Percentiles rank a stretch among this genome's conserved stretches.
These are phyloP conservation scores for Uromys caudimaculatus DNA, from an alignment of 2,797 vertebrate species.

Conservation along the genomic window DNA sequence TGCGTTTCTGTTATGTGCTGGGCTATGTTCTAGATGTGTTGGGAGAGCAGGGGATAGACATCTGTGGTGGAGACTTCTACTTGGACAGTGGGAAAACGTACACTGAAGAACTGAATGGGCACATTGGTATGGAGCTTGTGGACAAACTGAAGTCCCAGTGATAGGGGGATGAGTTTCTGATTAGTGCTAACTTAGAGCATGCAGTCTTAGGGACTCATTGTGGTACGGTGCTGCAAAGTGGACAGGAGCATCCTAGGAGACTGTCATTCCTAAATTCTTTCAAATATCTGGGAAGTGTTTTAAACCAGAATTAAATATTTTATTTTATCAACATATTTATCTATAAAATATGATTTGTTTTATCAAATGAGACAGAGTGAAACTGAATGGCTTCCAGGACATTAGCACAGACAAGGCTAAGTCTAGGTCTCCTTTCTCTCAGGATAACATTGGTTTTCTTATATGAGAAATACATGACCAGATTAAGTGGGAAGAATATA, in stretches of 20 bases:
- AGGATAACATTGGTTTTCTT: neutral
- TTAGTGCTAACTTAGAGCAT: neutral
- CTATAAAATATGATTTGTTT: neutral
- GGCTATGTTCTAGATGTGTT: neutral
- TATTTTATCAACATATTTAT: neutral
- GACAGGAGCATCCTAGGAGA: neutral
- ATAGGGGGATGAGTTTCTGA: neutral
- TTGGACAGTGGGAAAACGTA: neutral
- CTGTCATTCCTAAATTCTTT: neutral
- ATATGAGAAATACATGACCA: neutral
- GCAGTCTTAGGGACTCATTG: neutral
- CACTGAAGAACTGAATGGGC: neutral
- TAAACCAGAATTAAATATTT: neutral
- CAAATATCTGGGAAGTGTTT: neutral
- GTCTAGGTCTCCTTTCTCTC: neutral
- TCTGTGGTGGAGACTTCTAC: neutral
- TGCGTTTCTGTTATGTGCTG: neutral
- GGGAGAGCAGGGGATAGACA: neutral
- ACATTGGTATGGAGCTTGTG: neutral
- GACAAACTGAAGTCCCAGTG: neutral
- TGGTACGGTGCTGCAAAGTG: neutral
- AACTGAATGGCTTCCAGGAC: neutral
- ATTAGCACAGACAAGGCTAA: neutral
- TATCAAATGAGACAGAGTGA: neutral
- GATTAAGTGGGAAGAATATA: constrained; percentile 4